phyloP scores from a whole-genome alignment of 2,113 vertebrate genomes.

The Serilophus lunatus region DNA sequence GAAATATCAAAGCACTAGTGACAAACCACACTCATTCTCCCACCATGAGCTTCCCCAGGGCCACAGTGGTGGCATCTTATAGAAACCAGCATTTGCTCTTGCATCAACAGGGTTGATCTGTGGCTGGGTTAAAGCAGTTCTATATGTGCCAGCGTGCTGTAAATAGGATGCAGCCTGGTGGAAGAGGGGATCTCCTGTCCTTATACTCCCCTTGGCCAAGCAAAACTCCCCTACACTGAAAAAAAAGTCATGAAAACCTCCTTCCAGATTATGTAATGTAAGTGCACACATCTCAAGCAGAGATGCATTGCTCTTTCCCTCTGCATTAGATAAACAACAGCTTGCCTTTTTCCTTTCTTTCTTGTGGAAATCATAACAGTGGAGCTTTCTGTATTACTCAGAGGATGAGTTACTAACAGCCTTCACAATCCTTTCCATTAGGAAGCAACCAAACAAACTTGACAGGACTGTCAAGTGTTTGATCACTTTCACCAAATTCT shows the following conservation, averaged over 20 bases:
- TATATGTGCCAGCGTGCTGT: not conserved
- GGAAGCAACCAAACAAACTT: slow-evolving; percentile 19
- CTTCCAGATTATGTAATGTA: not conserved
- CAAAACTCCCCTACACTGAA: not conserved
- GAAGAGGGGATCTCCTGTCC: not conserved
- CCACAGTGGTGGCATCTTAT: not conserved
- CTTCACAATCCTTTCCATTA: not conserved
- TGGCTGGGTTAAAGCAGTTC: not conserved
- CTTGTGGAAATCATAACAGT: not conserved
- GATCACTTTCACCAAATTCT: not conserved
- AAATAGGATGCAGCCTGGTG: not conserved
- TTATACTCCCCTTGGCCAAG: not conserved
- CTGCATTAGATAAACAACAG: not conserved
- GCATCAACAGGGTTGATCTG: not conserved
- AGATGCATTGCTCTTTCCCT: not conserved
- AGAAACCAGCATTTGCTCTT: not conserved
- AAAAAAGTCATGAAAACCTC: not conserved
- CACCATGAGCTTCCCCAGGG: not conserved
- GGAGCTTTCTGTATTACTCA: not conserved
- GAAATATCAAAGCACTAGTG: not conserved
- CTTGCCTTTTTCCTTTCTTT: not conserved
- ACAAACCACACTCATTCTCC: not conserved
- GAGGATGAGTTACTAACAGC: not conserved
- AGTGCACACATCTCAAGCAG: not conserved
- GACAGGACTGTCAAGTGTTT: not conserved